Evolutionary conservation across 2,888 invertebrate species (phyloP), one percentile per base, ranked within the genome.

Genomic region (Nycteola revayana): DNA sequence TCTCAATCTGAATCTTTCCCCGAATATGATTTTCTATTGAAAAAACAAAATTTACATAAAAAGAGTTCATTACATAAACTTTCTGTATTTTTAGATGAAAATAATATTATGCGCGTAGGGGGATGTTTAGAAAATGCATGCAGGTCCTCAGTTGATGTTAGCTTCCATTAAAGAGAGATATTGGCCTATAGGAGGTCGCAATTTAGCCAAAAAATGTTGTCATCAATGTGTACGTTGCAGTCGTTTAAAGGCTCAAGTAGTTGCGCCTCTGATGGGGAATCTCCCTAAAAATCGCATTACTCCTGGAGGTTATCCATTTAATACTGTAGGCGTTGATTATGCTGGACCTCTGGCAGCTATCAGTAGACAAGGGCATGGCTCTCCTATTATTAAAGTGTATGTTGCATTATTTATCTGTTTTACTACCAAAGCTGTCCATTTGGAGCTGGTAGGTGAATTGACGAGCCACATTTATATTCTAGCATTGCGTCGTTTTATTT

Each of bases 391-490:
- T 4, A 33, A 32, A 10, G 8, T 26, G 2, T 21, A 32, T 7
- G 9, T 32, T 0, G 27, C 20, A 5, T 10, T 28, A n/a, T 28
- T 28, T n/a, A n/a, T 28, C 6, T 28, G 28, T 6, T 21, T 28
- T 10, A 25, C n/a, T 25, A 10, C 9, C 26, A 22, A 11, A 14
- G 25, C 11, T 9, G 25, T 20, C 2, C 25, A 32, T 25, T 25
- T 32, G 9, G 32, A 32, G 18, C 8, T 20, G 9, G 20, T 18
- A 3, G 20, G 32, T 9, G 32, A 32, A 4, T n/a, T 32, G 7
- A 14, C 26, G 9, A 32, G n/a, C 21, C 9, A 33, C 9, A 14
- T 22, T 4, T 33, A 26, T 17, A 9, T 33, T 1, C 14, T 33
- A 4, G 22, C 26, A 22, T n/a, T 26, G 5, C 21, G 22, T 14